Percentiles rank a stretch among this genome's conserved stretches.
Conservation (phyloP, 1,140 invertebrate genomes). For the Ceratina japonica region DNA sequence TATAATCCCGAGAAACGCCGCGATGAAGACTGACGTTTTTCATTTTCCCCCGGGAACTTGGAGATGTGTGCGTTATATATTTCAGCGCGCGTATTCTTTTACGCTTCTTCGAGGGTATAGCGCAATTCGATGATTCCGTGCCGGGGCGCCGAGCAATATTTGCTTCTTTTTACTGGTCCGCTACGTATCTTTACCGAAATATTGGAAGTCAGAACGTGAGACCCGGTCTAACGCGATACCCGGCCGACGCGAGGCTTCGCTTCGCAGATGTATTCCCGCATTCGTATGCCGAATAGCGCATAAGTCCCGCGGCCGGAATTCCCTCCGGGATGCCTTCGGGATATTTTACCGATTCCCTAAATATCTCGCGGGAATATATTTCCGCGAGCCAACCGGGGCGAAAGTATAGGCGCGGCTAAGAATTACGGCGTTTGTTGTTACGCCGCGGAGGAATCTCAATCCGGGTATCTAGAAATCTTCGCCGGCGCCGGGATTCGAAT, state of each 20-base stretch:
- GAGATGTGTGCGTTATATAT: not conserved
- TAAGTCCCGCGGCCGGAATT: constrained; percentile 44
- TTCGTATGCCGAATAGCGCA: constrained; percentile 42
- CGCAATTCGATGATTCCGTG: constrained; percentile 35
- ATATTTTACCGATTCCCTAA: constrained; percentile 48
- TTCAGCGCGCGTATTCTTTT: constrained; percentile 6
- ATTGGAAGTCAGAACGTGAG: constrained; percentile 36
- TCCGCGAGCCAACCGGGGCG: not conserved
- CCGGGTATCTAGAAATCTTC: constrained; percentile 13
- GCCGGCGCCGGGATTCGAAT: constrained; percentile 11
- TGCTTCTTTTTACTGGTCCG: constrained; percentile 10
- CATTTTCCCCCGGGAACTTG: not conserved
- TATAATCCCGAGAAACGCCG: not conserved
- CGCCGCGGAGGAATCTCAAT: not conserved
- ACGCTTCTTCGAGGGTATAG: not conserved
- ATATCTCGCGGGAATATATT: constrained; percentile 38
- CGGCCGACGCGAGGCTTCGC: constrained; percentile 1
- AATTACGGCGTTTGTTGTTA: constrained; percentile 20
- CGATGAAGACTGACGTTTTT: not conserved
- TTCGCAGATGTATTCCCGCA: constrained; percentile 31
- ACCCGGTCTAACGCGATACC: constrained; percentile 22
- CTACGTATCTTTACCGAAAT: constrained; percentile 35
- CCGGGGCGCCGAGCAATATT: constrained; percentile 20
- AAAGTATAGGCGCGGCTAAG: constrained; percentile 24
- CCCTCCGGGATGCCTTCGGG: constrained; percentile 27